phyloP scores from a whole-genome alignment of 2,888 invertebrate species.

The Ernsta delagoae region DNA sequence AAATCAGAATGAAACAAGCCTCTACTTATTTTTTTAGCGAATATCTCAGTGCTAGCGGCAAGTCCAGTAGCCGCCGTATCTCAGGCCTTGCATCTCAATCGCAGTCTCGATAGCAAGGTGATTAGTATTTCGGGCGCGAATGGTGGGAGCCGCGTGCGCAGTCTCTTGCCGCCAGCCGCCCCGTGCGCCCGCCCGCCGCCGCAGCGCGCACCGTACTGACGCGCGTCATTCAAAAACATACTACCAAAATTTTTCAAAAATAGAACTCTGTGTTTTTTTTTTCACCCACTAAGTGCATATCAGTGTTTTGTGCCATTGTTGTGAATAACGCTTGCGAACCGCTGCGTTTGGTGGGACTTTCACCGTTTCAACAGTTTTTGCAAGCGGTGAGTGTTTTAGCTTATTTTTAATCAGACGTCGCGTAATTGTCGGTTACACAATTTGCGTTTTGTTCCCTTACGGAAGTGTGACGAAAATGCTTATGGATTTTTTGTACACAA shows the following conservation, averaged over 20 bases:
- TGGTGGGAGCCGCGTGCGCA: conserved; percentile 75
- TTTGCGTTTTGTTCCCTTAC: conserved; percentile 47
- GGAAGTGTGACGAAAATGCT: conserved; percentile 44
- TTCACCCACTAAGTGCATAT: conserved; percentile 57
- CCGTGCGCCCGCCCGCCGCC: conserved; percentile 69
- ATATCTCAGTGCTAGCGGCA: background rate
- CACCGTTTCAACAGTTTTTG: conserved; percentile 69
- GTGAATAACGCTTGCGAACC: conserved; percentile 48
- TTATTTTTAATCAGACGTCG: conserved; percentile 61
- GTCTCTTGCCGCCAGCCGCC: conserved; percentile 77
- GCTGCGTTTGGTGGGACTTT: conserved; percentile 60
- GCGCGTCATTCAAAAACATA: conserved; percentile 60
- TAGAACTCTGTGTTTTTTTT: conserved; percentile 59
- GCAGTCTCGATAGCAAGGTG: conserved; percentile 77
- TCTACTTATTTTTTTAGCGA: background rate
- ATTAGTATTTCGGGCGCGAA: conserved; percentile 75
- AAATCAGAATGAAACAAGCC: too few species aligned
- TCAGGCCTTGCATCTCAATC: conserved; percentile 55
- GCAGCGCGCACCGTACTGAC: conserved; percentile 58
- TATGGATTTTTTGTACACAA: conserved; percentile 25
- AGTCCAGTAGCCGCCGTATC: conserved; percentile 53
- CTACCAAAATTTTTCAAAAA: conserved; percentile 46
- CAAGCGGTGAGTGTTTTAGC: conserved; percentile 73
- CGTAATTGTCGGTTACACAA: conserved; percentile 43
- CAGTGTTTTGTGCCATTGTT: conserved; percentile 71